Evolutionary conservation across 2,888 invertebrate genomes (phyloP), one percentile per base, ranked within the genome.

Genomic region (Odontocolon sp.): DNA sequence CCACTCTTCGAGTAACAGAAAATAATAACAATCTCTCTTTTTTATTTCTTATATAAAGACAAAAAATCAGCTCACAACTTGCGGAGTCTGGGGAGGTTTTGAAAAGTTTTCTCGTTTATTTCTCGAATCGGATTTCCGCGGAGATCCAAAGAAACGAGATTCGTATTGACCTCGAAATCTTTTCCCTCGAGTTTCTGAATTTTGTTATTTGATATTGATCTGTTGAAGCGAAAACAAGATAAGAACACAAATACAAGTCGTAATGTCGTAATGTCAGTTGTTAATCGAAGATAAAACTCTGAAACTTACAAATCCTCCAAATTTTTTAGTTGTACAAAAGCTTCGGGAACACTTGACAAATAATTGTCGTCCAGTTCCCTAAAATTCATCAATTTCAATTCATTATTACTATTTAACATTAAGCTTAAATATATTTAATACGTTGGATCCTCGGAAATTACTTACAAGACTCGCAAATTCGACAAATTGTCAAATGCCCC

Each of bases 41-140:
- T n/a, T n/a, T n/a, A n/a, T n/a, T n/a, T n/a, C n/a, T n/a, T n/a
- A n/a, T n/a, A n/a, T n/a, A n/a, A n/a, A n/a, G n/a, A n/a, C n/a
- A n/a, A n/a, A n/a, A n/a, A n/a, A n/a, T n/a, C n/a, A n/a, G 94
- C 95, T 94, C 92, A 96, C 96, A 96, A 92, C 92, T 95, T 95
- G 85, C 94, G 93, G 52, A 97, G 94, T 89, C 92, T 93, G 79
- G 96, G 94, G 88, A 98, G 94, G 88, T 94, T 94, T 47, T 84
- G 86, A 78, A 90, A 90, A 54, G 87, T 81, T 38, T 83, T 82
- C 14, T 81, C 80, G 61, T 87, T 85, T 73, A 89, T 87, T 68
- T 85, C 81, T 56, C 82, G 86, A 77, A 90, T 87, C 16, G 88
- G 90, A 82, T 90, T 90, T 80, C 95, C 96, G 84, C 95, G 94